phyloP scores from a whole-genome alignment of 2,797 vertebrate genomes.

The Myotis daubentonii region DNA sequence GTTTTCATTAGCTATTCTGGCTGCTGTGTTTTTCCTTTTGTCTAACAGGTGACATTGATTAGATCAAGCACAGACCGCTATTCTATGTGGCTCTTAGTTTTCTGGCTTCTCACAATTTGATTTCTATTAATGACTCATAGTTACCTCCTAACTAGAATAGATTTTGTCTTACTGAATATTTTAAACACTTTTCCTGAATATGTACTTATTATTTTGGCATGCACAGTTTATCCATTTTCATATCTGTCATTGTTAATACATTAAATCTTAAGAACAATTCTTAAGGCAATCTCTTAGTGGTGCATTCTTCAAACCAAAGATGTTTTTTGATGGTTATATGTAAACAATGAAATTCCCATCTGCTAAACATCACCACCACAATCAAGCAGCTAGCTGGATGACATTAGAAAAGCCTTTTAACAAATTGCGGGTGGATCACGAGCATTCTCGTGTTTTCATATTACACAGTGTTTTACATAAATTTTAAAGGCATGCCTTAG shows the following conservation, averaged over 20 bases:
- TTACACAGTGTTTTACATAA: no score
- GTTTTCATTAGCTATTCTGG: not conserved
- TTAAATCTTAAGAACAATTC: slow-evolving; percentile 39
- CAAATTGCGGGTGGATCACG: no score
- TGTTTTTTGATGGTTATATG: not conserved
- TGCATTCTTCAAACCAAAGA: not conserved
- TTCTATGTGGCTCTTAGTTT: not conserved
- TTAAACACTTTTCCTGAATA: not conserved
- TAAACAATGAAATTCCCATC: not conserved
- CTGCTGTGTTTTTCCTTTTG: not conserved
- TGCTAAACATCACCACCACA: not conserved
- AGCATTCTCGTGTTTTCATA: no score
- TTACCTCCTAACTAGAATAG: not conserved
- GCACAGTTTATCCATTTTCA: slow-evolving; percentile 18
- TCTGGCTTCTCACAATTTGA: not conserved
- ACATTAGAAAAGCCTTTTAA: not conserved
- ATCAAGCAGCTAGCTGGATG: not conserved
- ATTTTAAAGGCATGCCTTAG: no score
- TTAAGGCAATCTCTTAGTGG: not conserved
- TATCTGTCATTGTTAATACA: slow-evolving; percentile 15
- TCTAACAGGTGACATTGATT: not conserved
- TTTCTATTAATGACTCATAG: not conserved
- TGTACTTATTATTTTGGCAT: slow-evolving; percentile 21
- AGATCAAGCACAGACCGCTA: not conserved
- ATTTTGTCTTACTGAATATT: slow-evolving; percentile 16